Evolutionary conservation across 2,888 invertebrate species (phyloP).

Genomic region (Meandrusa payeni): DNA sequence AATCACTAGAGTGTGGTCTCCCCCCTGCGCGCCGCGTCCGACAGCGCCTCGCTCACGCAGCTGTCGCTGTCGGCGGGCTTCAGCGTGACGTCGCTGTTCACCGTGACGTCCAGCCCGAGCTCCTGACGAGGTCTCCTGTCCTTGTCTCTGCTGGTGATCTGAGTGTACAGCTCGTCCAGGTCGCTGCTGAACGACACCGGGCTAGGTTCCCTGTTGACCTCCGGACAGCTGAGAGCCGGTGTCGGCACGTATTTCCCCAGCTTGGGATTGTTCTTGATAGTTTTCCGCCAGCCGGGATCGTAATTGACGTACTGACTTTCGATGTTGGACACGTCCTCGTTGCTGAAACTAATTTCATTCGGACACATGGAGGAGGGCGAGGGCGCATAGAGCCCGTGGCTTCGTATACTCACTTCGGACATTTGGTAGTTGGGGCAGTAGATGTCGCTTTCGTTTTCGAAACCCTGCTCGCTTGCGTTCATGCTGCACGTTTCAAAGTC

Average conservation of each 20-base stretch:
- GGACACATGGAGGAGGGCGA: conserved; percentile 79
- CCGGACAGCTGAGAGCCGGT: conserved; percentile 69
- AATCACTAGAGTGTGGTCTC: conserved; percentile 69
- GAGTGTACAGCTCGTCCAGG: conserved; percentile 86
- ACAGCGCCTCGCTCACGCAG: conserved; percentile 72
- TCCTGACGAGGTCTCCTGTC: conserved; percentile 54
- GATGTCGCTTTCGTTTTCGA: conserved; percentile 82
- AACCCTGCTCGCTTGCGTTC: conserved; percentile 70
- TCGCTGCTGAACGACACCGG: conserved; percentile 77
- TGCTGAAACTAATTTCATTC: conserved; percentile 73
- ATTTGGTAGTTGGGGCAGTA: conserved; percentile 82
- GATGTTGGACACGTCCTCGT: conserved; percentile 70
- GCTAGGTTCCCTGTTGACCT: conserved; percentile 65
- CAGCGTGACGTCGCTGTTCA: conserved; percentile 69
- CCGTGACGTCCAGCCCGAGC: conserved; percentile 56
- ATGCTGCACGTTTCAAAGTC: conserved; percentile 73
- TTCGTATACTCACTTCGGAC: conserved; percentile 83
- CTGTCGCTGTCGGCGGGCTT: conserved; percentile 70
- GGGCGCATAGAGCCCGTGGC: conserved; percentile 83
- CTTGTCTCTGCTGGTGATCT: conserved; percentile 78
- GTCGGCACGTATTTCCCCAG: conserved; percentile 63
- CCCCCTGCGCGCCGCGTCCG: conserved; percentile 59
- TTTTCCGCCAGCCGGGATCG: conserved; percentile 77
- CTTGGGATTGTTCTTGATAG: conserved; percentile 65
- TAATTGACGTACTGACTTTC: conserved; percentile 80